These are phyloP conservation scores for Poeciliopsis retropinna DNA, from an alignment of 2,113 vertebrate species.

Conservation along the genomic window DNA sequence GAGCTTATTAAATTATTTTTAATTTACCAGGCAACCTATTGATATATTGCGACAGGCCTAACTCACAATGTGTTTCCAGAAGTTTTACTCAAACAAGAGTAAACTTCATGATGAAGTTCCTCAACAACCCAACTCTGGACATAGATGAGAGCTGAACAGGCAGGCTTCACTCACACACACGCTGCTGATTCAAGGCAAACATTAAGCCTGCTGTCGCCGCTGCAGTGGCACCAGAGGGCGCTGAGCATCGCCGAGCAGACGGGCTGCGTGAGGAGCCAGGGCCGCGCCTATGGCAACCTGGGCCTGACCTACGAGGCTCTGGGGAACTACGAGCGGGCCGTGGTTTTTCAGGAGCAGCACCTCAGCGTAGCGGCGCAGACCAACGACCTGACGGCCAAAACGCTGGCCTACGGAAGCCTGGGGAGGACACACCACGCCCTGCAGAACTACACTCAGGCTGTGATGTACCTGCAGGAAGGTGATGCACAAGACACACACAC, in stretches of 20 bases:
- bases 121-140: too few relatives aligned
- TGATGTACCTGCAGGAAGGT: slow-evolving; percentile 99
- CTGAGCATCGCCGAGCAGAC: slow-evolving; percentile 92
- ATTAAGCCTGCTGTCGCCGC: background rate
- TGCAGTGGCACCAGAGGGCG: slow-evolving; percentile 93
- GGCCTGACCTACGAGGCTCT: slow-evolving; percentile 93
- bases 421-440: slow-evolving; percentile 93
- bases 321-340: slow-evolving; percentile 91
- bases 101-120: too few relatives aligned
- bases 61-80: too few relatives aligned
- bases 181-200: background rate
- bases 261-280: slow-evolving; percentile 87
- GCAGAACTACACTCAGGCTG: slow-evolving; percentile 95
- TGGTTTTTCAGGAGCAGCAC: slow-evolving; percentile 96
- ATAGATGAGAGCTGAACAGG: background rate
- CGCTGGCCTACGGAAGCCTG: slow-evolving; percentile 91
- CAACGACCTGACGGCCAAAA: slow-evolving; percentile 91
- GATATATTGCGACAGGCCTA: too few relatives aligned
- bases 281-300: slow-evolving; percentile 92
- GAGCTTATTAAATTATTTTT: too few relatives aligned
- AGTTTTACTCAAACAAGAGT: too few relatives aligned
- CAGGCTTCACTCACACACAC: background rate
- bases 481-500: background rate
- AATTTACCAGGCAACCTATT: too few relatives aligned
- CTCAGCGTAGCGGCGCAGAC: slow-evolving; percentile 94